phyloP scores from a whole-genome alignment of 2,888 invertebrate genomes.

The Cephonodes hylas region DNA sequence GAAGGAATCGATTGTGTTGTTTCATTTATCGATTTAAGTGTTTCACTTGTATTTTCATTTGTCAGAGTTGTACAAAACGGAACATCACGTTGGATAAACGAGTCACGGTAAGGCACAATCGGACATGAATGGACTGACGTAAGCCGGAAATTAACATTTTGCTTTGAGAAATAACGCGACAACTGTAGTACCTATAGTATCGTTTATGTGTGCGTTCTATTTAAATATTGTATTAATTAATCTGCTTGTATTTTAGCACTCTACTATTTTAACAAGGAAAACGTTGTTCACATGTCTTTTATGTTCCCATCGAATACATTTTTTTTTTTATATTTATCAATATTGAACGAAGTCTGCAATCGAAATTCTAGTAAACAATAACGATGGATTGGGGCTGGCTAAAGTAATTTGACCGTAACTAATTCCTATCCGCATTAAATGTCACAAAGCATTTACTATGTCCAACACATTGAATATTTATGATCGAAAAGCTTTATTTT shows the following conservation, averaged over 20 bases:
- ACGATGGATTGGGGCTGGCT: too few relatives aligned
- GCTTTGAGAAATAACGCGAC: constrained; percentile 37
- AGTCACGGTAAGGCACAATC: constrained; percentile 9
- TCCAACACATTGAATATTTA: constrained; percentile 2
- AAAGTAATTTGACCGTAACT: too few relatives aligned
- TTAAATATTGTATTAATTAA: too few relatives aligned
- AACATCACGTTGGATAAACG: constrained; percentile 22
- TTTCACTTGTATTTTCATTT: constrained; percentile 15
- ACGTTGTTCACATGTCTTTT: background rate
- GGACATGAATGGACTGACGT: constrained; percentile 35
- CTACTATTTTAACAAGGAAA: too few relatives aligned
- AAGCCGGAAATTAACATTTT: constrained; percentile 59
- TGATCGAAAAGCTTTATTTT: background rate
- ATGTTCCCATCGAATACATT: background rate
- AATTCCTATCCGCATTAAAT: too few relatives aligned
- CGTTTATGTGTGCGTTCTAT: background rate
- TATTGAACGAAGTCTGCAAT: background rate
- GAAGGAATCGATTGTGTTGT: background rate
- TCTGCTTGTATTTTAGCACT: too few relatives aligned
- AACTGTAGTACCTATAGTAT: background rate
- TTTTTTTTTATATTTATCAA: background rate
- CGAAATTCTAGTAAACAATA: background rate
- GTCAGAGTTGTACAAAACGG: constrained; percentile 22
- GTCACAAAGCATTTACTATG: background rate
- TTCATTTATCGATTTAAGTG: constrained; percentile 16